These are phyloP conservation scores for Mystacornis crossleyi DNA, from an alignment of 2,113 vertebrate species.

Conservation along the genomic window DNA sequence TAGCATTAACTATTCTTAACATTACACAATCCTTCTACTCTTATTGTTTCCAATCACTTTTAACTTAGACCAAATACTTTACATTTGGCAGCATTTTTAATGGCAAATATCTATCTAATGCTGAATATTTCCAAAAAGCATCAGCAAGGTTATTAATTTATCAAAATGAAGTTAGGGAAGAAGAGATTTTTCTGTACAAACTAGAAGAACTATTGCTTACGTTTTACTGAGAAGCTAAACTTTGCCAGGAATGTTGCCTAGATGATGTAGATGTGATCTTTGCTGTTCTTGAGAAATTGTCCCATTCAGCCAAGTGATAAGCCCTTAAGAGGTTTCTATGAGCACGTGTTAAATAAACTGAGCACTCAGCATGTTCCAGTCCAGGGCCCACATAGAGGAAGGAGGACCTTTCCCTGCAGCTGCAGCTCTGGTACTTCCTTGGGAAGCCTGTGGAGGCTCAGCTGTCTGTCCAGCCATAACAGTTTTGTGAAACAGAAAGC, in stretches of 20 bases:
- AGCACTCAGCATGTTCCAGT: neutral
- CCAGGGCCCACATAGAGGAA: neutral
- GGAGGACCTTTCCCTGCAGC: neutral
- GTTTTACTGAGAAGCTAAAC: neutral
- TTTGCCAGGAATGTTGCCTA: neutral
- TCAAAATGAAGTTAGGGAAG: neutral
- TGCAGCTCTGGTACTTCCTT: neutral
- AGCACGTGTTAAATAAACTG: neutral
- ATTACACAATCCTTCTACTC: neutral
- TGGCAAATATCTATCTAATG: neutral
- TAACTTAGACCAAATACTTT: neutral
- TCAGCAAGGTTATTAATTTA: neutral
- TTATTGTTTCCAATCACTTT: neutral
- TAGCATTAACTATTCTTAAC: neutral
- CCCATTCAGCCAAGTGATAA: neutral
- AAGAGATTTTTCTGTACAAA: neutral
- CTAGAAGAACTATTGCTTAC: neutral
- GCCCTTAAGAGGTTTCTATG: neutral
- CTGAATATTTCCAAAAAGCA: neutral
- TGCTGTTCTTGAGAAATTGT: neutral
- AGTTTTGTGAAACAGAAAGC: neutral
- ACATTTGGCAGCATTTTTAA: neutral
- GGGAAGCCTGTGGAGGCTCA: neutral
- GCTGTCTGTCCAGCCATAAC: neutral
- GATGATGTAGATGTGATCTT: neutral